These are phyloP conservation scores for Oostethus manadensis DNA, from an alignment of 2,113 vertebrate genomes.

Conservation along the genomic window DNA sequence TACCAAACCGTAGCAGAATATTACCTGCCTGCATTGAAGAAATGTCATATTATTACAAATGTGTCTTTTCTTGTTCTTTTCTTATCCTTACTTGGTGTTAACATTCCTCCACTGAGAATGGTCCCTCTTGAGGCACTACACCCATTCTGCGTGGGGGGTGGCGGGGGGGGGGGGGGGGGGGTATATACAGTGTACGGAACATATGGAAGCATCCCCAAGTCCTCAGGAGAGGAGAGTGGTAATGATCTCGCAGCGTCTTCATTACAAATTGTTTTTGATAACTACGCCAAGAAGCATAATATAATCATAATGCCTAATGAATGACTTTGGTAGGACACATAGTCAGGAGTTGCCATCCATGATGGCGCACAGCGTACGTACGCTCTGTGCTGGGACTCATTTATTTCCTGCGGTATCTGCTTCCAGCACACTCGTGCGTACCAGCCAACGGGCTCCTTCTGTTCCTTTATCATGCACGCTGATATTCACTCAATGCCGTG, in stretches of 20 bases:
- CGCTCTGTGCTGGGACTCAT: conserved; percentile 54
- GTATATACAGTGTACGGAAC: not conserved
- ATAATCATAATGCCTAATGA: conserved; percentile 29
- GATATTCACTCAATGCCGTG: conserved; percentile 49
- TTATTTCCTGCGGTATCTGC: conserved; percentile 66
- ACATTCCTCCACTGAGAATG: conserved; percentile 18
- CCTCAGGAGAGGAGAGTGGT: conserved; percentile 5
- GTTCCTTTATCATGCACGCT: conserved; percentile 60
- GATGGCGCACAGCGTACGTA: conserved; percentile 48
- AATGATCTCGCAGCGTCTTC: not conserved
- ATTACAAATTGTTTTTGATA: conserved; percentile 10
- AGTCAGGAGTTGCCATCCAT: conserved; percentile 48
- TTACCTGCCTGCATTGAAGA: not conserved
- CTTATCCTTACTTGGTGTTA: not conserved
- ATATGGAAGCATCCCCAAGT: not conserved
- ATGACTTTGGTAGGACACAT: conserved; percentile 43
- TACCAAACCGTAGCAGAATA: too few species aligned
- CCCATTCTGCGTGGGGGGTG: conserved; percentile 32
- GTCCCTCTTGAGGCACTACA: conserved; percentile 38
- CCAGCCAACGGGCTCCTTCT: conserved; percentile 64
- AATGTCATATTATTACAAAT: not conserved
- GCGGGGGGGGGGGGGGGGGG: conserved; percentile 10
- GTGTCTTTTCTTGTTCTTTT: not conserved
- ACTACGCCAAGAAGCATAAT: conserved; percentile 22
- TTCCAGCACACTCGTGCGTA: conserved; percentile 53